phyloP scores from a whole-genome alignment of 2,888 invertebrate genomes.

The Xiphydria camelus region DNA sequence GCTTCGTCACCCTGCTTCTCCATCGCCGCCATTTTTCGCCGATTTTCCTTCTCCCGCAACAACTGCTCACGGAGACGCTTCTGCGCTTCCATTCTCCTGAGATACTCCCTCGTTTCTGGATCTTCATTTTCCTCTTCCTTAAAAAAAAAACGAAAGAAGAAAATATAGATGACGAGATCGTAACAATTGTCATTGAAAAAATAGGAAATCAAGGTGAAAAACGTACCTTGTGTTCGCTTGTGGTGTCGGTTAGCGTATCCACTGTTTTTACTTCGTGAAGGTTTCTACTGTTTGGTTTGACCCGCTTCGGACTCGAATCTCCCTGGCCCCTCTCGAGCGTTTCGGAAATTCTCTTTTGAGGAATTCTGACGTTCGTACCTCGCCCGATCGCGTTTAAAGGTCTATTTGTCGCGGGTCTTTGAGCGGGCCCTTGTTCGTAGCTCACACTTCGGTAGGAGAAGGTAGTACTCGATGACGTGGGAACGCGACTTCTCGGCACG shows the following conservation, averaged over 20 bases:
- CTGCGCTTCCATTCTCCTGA: slow-evolving; percentile 59
- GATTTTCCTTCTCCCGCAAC: slow-evolving; percentile 57
- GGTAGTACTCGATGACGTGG: slow-evolving; percentile 24
- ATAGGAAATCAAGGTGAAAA: slow-evolving; percentile 7
- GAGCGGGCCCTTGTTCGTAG: slow-evolving; percentile 34
- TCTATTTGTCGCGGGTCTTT: slow-evolving; percentile 30
- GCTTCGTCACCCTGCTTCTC: slow-evolving; percentile 45
- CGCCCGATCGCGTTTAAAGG: slow-evolving; percentile 19
- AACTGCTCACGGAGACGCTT: slow-evolving; percentile 58
- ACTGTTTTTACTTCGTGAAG: slow-evolving; percentile 45
- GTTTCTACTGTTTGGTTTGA: slow-evolving; percentile 39
- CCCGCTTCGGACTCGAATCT: slow-evolving; percentile 44
- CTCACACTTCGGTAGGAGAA: slow-evolving; percentile 38
- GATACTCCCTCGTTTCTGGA: slow-evolving; percentile 57
- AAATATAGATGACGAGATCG: slow-evolving; percentile 22
- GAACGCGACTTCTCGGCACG: slow-evolving; percentile 29
- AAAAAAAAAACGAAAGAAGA: not conserved
- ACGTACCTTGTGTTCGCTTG: slow-evolving; percentile 36
- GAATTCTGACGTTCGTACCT: slow-evolving; percentile 20
- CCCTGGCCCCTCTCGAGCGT: slow-evolving; percentile 30
- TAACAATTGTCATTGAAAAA: slow-evolving; percentile 1
- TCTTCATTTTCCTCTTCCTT: slow-evolving; percentile 49
- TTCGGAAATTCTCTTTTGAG: slow-evolving; percentile 37
- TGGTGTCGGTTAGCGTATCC: slow-evolving; percentile 29
- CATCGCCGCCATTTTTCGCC: slow-evolving; percentile 55